Percentiles rank a stretch among this genome's conserved stretches.
Evolutionary conservation across 1,140 invertebrate genomes (phyloP).

Genomic region (Oryctes rhinoceros): DNA sequence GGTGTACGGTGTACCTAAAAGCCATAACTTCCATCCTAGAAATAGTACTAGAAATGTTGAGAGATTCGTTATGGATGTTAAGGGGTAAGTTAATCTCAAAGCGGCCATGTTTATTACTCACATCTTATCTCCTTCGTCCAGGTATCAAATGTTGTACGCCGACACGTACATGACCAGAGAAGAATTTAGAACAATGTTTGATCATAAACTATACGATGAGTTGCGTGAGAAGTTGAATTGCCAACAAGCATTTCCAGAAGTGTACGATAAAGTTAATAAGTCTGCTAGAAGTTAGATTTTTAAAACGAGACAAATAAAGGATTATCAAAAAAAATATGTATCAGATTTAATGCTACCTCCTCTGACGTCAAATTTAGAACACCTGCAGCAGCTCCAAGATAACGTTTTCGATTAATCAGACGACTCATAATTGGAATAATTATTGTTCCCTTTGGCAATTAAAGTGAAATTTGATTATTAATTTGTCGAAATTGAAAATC

Average conservation of each 20-base stretch:
- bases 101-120: not conserved
- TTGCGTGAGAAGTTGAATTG: constrained; percentile 69
- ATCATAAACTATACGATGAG: constrained; percentile 79
- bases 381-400: not conserved
- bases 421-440: no score
- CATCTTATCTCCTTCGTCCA: constrained; percentile 42
- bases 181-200: constrained; percentile 87
- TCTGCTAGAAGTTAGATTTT: constrained; percentile 66
- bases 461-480: no score
- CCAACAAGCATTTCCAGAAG: constrained; percentile 79
- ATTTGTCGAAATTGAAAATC: no score
- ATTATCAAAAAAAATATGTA: not conserved
- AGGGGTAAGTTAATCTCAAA: constrained; percentile 66
- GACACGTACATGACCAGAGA: constrained; percentile 79
- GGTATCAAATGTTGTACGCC: constrained; percentile 87
- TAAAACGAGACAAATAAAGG: not conserved
- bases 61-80: constrained; percentile 71
- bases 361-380: not conserved
- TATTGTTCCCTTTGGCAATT: no score
- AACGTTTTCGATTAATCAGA: not conserved
- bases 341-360: not conserved
- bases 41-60: constrained; percentile 77
- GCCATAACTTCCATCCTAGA: constrained; percentile 69
- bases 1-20: constrained; percentile 79
- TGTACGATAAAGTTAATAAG: constrained; percentile 83